Base-by-base conservation (phyloP, 1,140 invertebrate species). In the Eriosoma lanigerum region DNA sequence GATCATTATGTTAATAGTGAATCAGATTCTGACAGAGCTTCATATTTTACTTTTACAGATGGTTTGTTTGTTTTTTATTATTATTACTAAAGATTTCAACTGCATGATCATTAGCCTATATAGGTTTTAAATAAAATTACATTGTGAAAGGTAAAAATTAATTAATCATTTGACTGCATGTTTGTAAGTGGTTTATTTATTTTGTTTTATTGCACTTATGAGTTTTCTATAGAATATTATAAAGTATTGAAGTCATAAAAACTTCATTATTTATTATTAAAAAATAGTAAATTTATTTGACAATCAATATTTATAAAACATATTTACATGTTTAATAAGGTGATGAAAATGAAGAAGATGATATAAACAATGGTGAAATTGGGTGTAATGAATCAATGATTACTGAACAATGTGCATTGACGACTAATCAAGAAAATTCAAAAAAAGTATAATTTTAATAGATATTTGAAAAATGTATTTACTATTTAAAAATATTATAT, bases 1-100 rank as follows among this genome's bases (percentile, higher is more conserved):
- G 94, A 95, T 86, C 93, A 94, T 83, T 90, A 91, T 60, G 91
- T 93, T 83, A 72, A 54, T 50, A 92, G 90, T 82, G 91, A 92
- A 84, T 85, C 88, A 81, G 87, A 87, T 62, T 81, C 78, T 44
- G 80, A 80, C 54, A 32, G 48, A 21, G 75, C 64, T 52, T 82
- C 81, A 58, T 26, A 82, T 80, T 75, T 64, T 5, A 66, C 81
- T 9, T 72, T 54, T 66, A 60, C 73, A 46, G 81, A 81, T 66
- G 81, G 81, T 81, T 29, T 17, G 21, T 68, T 64, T 38, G 29
- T n/a, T 54, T 54, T 26, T 54, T 52, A 84, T 60, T n/a, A n/a
- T n/a, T n/a, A n/a, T 38, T 38, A 38, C 3, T 4, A 38, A 4
- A 38, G 3, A 38, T 38, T 38, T 38, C 32, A 38, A 38, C 8